Evolutionary conservation across 2,888 invertebrate genomes (phyloP).

Genomic region (Heliconius ismenius): DNA sequence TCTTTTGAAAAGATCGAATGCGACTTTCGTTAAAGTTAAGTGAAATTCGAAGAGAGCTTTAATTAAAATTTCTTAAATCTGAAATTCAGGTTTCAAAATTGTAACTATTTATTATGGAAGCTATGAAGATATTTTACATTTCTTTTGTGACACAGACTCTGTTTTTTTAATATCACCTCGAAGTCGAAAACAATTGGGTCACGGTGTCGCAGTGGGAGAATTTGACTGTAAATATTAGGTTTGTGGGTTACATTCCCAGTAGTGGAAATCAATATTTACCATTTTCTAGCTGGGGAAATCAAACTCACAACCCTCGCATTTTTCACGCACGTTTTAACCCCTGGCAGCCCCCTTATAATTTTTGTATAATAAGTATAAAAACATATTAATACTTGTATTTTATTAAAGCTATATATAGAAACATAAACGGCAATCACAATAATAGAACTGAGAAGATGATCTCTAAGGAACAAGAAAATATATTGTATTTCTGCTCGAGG

Average conservation of each 20-base stretch:
- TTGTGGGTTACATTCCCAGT: too few relatives aligned
- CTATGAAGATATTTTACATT: not conserved
- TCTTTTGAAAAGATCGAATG: constrained; percentile 12
- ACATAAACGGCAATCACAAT: not conserved
- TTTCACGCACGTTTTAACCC: too few relatives aligned
- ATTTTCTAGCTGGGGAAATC: not conserved
- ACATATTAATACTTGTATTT: not conserved
- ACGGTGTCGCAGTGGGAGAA: not conserved
- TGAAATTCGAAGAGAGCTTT: constrained; percentile 19
- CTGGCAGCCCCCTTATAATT: not conserved
- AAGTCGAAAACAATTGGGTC: not conserved
- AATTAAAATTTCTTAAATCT: constrained; percentile 15
- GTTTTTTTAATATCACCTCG: not conserved
- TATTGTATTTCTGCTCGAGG: constrained; percentile 4
- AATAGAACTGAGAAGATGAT: not conserved
- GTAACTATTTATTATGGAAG: not conserved
- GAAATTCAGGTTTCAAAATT: not conserved
- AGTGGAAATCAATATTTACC: not conserved
- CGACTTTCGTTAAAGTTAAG: constrained; percentile 7
- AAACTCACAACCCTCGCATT: too few relatives aligned
- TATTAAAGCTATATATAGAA: not conserved
- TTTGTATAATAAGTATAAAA: not conserved
- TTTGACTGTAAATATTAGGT: not conserved
- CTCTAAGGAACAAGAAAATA: constrained; percentile 9
- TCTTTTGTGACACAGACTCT: not conserved